These are phyloP conservation scores for Diachasma alloeum DNA, from an alignment of 1,140 invertebrate genomes.

Conservation along the genomic window DNA sequence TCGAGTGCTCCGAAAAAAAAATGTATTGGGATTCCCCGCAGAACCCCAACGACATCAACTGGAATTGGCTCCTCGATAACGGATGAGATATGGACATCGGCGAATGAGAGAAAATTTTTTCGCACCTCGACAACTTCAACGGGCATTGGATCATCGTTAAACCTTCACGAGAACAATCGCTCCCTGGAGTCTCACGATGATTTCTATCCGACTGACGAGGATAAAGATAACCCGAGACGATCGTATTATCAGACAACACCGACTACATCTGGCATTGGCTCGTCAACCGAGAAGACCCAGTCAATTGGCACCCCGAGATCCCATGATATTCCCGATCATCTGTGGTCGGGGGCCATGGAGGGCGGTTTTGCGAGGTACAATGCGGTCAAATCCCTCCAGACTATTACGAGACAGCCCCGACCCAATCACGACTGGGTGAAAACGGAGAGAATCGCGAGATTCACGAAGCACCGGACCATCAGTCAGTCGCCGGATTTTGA, in stretches of 20 bases:
- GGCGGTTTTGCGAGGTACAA: constrained; percentile 49
- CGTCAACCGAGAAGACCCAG: constrained; percentile 47
- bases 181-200: constrained; percentile 51
- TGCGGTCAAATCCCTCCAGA: constrained; percentile 47
- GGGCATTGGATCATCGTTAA: constrained; percentile 51
- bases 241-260: constrained; percentile 47
- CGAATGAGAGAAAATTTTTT: constrained; percentile 47
- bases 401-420: constrained; percentile 50
- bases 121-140: constrained; percentile 52
- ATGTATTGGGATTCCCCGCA: constrained; percentile 14
- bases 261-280: constrained; percentile 51
- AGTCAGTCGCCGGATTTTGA: constrained; percentile 47
- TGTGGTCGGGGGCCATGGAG: constrained; percentile 49
- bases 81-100: constrained; percentile 54
- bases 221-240: constrained; percentile 43
- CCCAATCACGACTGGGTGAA: constrained; percentile 56
- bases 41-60: constrained; percentile 50
- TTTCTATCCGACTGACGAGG: constrained; percentile 52
- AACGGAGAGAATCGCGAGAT: constrained; percentile 50
- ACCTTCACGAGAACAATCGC: constrained; percentile 51
- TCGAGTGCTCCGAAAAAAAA: neutral
- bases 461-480: constrained; percentile 51
- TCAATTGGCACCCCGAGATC: constrained; percentile 47
- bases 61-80: constrained; percentile 47
- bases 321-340: constrained; percentile 46